Evolutionary conservation across 2,888 invertebrate genomes (phyloP), one percentile per base, ranked within the genome.

Genomic region (Mystacides longicornis): DNA sequence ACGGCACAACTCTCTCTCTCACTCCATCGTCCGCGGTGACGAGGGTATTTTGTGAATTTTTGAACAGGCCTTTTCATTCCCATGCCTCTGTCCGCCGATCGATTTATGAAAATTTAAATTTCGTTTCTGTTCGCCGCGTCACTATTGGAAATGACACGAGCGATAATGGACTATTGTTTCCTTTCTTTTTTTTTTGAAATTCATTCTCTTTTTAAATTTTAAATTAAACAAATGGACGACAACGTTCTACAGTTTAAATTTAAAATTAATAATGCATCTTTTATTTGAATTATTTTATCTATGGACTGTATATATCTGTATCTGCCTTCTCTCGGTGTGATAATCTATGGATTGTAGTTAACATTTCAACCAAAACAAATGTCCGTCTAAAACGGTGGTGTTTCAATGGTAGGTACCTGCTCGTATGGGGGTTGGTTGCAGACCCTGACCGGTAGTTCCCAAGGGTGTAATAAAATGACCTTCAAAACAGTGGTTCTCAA

Each of bases 51-150:
- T 37, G 4, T 37, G 37, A 37, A 37, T 37, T 37, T 37, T 37
- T 37, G 14, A 37, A 7, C 14, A 37, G 3, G 14, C 16, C 14
- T 7, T n/a, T 37, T 37, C 37, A 37, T 37, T 37, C 14, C 14
- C 37, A 37, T 14, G n/a, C n/a, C 16, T 7, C 7, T 5, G 5
- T 7, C 3, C 37, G 37, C n/a, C 37, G 37, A n/a, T 37, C 37
- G 37, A 37, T 37, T 37, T 37, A 37, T 37, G 37, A 37, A 37
- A 37, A n/a, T 37, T 37, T 37, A 37, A 37, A 4, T 37, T 37
- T 7, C 14, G 3, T 3, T 37, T 14, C 14, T 14, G 16, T 37
- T 37, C 14, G 4, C 14, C 3, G 37, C 14, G 37, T 7, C 37
- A 37, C 37, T 14, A 37, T 37, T 37, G 37, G 7, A 37, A 37